Evolutionary conservation across 1,140 invertebrate species (phyloP).

Genomic region (Solenopsis invicta): DNA sequence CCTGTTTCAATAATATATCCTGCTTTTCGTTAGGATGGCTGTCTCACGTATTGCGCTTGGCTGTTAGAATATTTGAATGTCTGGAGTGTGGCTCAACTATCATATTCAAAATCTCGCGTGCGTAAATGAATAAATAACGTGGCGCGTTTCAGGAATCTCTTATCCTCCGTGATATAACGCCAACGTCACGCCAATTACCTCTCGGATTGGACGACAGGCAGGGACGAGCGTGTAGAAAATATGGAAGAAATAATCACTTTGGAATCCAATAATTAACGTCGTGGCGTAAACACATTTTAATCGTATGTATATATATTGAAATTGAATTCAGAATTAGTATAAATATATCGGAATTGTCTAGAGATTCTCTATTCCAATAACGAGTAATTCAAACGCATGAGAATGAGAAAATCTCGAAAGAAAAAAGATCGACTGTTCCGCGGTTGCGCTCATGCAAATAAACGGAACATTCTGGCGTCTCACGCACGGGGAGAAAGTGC

Average conservation of each 20-base stretch:
- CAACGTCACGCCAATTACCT: constrained; percentile 82
- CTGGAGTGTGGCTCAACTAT: not conserved
- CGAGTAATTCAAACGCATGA: constrained; percentile 2
- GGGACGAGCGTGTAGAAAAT: constrained; percentile 60
- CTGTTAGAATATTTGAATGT: not conserved
- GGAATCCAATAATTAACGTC: constrained; percentile 61
- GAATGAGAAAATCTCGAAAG: not conserved
- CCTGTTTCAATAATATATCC: not conserved
- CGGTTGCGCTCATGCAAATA: constrained; percentile 26
- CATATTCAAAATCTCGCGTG: constrained; percentile 54
- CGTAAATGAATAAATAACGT: constrained; percentile 52
- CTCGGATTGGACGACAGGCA: constrained; percentile 60
- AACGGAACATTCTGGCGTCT: not conserved
- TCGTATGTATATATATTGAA: constrained; percentile 6
- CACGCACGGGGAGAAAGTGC: constrained; percentile 33
- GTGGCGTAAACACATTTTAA: constrained; percentile 32
- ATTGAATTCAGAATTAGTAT: constrained; percentile 8
- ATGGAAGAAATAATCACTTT: not conserved
- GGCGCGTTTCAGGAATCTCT: constrained; percentile 45
- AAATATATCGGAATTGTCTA: not conserved
- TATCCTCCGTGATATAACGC: constrained; percentile 73
- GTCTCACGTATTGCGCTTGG: not conserved
- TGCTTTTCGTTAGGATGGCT: not conserved
- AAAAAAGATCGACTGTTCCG: not conserved
- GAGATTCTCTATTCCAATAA: not conserved